phyloP scores from a whole-genome alignment of 1,140 invertebrate genomes.

The Cotesia chilonis region DNA sequence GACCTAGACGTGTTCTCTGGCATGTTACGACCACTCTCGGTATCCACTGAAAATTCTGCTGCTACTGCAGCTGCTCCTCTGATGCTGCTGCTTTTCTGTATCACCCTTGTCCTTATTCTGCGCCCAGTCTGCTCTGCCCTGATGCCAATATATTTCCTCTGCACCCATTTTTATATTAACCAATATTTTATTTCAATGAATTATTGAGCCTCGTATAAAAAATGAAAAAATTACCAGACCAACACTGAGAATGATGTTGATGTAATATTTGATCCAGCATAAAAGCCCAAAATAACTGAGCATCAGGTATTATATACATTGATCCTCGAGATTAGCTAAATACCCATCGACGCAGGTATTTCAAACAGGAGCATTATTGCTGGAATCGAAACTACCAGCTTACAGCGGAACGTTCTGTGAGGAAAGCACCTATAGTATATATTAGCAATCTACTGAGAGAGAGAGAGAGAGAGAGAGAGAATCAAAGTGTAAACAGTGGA shows the following conservation, averaged over 20 bases:
- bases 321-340: constrained; percentile 46
- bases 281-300: too few species aligned
- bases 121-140: not conserved
- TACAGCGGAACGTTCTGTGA: not conserved
- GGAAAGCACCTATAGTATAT: not conserved
- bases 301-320: constrained; percentile 46
- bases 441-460: not conserved
- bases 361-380: constrained; percentile 22
- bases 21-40: constrained; percentile 35
- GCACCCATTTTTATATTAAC: too few species aligned
- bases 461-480: constrained; percentile 12
- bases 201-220: too few species aligned
- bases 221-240: too few species aligned
- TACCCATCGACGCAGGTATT: constrained; percentile 34
- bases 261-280: too few species aligned
- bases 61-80: constrained; percentile 20
- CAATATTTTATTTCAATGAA: too few species aligned
- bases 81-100: constrained; percentile 4
- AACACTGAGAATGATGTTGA: too few species aligned
- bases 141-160: not conserved
- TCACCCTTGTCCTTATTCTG: not conserved
- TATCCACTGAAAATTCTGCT: constrained; percentile 24
- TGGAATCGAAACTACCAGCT: constrained; percentile 17
- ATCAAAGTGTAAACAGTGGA: not conserved
- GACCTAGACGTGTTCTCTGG: constrained; percentile 31